Base-by-base conservation (phyloP, 1,140 invertebrate species). In the Drosophila funebris region DNA sequence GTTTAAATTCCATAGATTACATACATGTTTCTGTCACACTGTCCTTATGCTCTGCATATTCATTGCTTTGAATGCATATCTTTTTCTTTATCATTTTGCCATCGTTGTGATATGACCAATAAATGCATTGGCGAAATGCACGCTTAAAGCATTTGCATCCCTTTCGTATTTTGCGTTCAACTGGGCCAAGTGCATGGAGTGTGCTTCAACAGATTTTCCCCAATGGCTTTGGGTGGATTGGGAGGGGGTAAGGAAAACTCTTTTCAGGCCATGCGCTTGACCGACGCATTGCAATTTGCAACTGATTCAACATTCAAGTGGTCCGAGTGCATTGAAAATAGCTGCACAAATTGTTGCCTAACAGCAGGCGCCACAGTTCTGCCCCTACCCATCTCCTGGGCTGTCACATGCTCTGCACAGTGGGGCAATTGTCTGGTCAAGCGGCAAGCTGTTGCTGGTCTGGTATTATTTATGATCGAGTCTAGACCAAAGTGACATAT, bases 271-370 rank as follows among this genome's bases (percentile, higher is more conserved):
- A 44, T 73, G 41, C 66, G 61, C 61, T 75, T 67, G 76, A 73
- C 81, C 77, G 48, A 60, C 67, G 73, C 78, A 82, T 87, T 82
- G 82, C 70, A 87, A 85, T 82, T 87, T 85, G 82, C 83, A 87
- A 85, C 74, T 78, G 78, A 82, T 87, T 85, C 74, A 66, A 72
- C 56, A 82, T 82, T 78, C 71, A 72, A 85, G 82, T 82, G 69
- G 44, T 22, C 14, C 44, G 16, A 52, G 43, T 63, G 60, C 37
- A 58, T 76, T 56, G 36, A 36, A 46, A 74, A 53, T 63, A 31
- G 58, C 66, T 64, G 62, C 46, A 70, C 71, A 70, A 85, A 68
- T 77, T 62, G 57, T 74, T 66, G 58, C 31, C 68, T 61, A 71
- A 69, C 46, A 80, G 61, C 60, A 57, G 73, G 48, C 57, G 62